A percentile compares a stretch with the other conserved stretches of the same genome.
Conservation (phyloP, 2,797 vertebrate species). For the Chaenodraco wilsoni region DNA sequence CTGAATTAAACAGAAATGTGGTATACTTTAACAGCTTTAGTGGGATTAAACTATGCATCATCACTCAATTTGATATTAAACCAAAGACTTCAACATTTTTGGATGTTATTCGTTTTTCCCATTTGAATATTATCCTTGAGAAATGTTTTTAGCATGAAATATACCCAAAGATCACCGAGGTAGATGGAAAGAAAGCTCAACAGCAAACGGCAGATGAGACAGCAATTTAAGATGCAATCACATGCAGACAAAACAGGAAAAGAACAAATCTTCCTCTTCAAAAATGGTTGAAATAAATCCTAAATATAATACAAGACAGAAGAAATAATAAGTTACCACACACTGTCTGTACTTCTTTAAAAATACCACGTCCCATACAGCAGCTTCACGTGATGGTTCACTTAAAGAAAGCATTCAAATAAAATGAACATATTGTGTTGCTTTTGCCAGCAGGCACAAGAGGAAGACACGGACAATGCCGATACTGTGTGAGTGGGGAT, state of each 20-base stretch:
- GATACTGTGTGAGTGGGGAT: neutral
- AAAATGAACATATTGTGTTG: neutral
- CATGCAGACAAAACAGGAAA: neutral
- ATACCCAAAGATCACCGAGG: neutral
- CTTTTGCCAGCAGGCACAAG: neutral
- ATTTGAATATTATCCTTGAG: too few relatives aligned
- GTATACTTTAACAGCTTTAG: neutral
- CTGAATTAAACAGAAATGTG: neutral
- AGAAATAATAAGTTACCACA: neutral
- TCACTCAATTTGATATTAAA: too few relatives aligned
- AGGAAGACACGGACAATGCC: constrained; percentile 2
- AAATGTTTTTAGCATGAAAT: neutral
- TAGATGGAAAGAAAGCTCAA: neutral
- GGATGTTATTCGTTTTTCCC: too few relatives aligned
- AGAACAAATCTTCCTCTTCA: neutral
- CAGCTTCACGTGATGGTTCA: neutral
- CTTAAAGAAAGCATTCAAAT: too few relatives aligned
- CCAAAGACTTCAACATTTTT: too few relatives aligned
- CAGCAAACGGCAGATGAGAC: neutral
- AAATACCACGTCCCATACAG: neutral
- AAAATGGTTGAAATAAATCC: neutral
- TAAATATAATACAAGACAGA: too few relatives aligned
- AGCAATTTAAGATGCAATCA: neutral
- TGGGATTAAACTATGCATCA: neutral
- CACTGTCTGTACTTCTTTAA: neutral